phyloP scores from a whole-genome alignment of 1,140 invertebrate genomes.

The Lanistes nyassanus region DNA sequence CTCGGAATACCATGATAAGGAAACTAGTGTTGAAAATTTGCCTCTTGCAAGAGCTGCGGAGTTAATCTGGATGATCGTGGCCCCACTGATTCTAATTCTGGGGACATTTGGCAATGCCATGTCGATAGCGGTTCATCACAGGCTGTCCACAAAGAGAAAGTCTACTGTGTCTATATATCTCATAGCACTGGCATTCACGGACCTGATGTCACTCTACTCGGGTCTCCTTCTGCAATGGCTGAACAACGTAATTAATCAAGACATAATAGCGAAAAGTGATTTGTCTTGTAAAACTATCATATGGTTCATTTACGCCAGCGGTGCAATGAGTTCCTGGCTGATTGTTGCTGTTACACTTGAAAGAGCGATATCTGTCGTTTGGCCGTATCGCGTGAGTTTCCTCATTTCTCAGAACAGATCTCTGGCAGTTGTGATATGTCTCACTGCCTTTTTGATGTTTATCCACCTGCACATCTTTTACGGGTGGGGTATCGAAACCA shows the following conservation, averaged over 20 bases:
- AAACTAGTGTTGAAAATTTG: no score
- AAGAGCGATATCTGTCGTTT: background rate
- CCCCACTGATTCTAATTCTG: background rate
- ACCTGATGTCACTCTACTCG: background rate
- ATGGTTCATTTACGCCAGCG: background rate
- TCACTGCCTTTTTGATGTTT: background rate
- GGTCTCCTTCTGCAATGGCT: background rate
- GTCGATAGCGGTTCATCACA: background rate
- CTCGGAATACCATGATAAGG: no score
- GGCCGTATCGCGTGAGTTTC: background rate
- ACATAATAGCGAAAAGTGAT: background rate
- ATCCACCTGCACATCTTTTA: background rate
- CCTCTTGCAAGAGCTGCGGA: no score
- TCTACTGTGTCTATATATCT: background rate
- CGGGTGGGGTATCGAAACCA: no score
- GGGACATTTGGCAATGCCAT: background rate
- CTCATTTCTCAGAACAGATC: background rate
- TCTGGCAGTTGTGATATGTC: background rate
- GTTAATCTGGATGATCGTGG: background rate
- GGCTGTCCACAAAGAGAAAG: background rate
- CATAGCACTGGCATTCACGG: background rate
- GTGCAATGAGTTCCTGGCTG: background rate
- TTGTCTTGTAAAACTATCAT: background rate
- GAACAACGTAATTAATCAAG: background rate
- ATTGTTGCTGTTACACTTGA: background rate